Evolutionary conservation across 1,140 invertebrate genomes (phyloP).

Genomic region (Diabrotica undecimpunctata): DNA sequence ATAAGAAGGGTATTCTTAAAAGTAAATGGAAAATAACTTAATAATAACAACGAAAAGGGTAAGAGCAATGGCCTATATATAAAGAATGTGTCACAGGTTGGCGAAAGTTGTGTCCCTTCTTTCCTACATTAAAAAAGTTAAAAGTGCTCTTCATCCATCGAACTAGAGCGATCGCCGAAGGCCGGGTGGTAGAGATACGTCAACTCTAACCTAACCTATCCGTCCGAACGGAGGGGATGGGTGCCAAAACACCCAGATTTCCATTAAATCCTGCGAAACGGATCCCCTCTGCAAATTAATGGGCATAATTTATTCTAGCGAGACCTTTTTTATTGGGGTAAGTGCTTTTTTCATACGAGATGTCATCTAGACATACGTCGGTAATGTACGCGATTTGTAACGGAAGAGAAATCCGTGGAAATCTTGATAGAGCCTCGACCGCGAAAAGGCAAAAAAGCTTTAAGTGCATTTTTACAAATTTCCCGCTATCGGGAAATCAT

Average conservation of each 20-base stretch:
- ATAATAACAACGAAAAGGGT: too few species aligned
- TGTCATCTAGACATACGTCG: constrained; percentile 11
- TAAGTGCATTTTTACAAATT: constrained; percentile 12
- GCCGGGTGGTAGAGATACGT: too few species aligned
- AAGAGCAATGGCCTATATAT: too few species aligned
- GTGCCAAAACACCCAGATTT: neutral
- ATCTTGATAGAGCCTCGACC: neutral
- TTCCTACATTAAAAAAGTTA: too few species aligned
- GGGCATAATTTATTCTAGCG: constrained; percentile 13
- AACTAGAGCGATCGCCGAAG: too few species aligned
- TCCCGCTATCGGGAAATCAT: neutral
- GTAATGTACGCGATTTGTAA: constrained; percentile 13
- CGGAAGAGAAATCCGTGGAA: constrained; percentile 1
- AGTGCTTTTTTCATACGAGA: constrained; percentile 11
- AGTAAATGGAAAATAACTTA: too few species aligned
- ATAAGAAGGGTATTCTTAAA: too few species aligned
- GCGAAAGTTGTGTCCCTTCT: too few species aligned
- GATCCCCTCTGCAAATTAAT: neutral
- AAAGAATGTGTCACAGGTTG: too few species aligned
- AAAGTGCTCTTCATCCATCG: too few species aligned
- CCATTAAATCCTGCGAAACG: neutral
- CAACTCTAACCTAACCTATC: too few species aligned
- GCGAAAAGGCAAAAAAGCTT: constrained; percentile 7
- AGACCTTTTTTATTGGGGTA: constrained; percentile 9
- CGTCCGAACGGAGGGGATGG: too few species aligned